Evolutionary conservation across 2,888 invertebrate species (phyloP).

Genomic region (Acleris literana): DNA sequence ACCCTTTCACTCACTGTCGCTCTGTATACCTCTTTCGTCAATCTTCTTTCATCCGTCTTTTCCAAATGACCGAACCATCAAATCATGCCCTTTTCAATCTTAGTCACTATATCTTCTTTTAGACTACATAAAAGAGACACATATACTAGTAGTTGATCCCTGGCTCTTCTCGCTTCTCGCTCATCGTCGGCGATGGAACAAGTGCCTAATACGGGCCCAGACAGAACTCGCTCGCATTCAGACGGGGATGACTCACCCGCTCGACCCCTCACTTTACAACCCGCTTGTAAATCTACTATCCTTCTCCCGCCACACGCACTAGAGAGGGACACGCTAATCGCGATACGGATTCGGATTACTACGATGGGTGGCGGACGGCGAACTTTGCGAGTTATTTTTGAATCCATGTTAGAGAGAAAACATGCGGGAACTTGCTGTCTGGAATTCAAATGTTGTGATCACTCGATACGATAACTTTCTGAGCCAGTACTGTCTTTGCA

Average conservation of each 20-base stretch:
- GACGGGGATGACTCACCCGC: constrained; percentile 56
- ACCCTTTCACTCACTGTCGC: too few species aligned
- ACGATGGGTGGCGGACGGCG: constrained; percentile 51
- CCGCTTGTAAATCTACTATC: constrained; percentile 20
- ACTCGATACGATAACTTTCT: constrained; percentile 2
- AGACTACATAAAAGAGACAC: background rate
- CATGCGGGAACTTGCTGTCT: constrained; percentile 26
- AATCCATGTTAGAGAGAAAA: constrained; percentile 41
- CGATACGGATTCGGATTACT: constrained; percentile 38
- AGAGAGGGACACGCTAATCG: constrained; percentile 28
- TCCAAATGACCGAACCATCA: too few species aligned
- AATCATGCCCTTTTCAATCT: too few species aligned
- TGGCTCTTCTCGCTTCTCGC: too few species aligned
- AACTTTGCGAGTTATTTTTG: constrained; percentile 59
- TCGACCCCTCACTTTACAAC: constrained; percentile 38
- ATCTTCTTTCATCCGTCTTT: too few species aligned
- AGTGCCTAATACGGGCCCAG: constrained; percentile 2
- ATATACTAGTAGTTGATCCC: constrained; percentile 10
- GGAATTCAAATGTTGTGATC: constrained; percentile 32
- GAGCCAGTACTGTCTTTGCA: background rate
- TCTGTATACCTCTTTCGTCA: too few species aligned
- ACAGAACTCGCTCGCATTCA: constrained; percentile 40
- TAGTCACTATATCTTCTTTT: too few species aligned
- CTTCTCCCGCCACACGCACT: constrained; percentile 11
- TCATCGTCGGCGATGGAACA: too few species aligned